Evolutionary conservation across 30 jellyfish, hydroid and myxozoan species (phyloP), one percentile per base, ranked within the genome.

Genomic region (Catostylus mosaicus): DNA sequence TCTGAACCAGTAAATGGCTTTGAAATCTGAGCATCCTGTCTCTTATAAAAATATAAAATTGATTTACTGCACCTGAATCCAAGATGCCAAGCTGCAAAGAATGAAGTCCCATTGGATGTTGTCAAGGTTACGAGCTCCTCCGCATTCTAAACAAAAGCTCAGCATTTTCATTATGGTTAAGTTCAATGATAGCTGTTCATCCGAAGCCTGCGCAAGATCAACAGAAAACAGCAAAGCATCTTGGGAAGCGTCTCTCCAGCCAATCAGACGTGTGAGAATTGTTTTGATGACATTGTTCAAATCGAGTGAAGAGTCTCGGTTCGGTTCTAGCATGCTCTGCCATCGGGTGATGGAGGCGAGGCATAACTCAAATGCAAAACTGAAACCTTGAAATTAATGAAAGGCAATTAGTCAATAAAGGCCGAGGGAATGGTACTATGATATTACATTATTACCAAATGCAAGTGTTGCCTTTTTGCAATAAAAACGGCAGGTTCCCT

Each of bases 51-150:
- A 0, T 0, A 52, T 19, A 3, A 50, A 12, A 69, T 48, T 14
- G 33, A n/a, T 7, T 18, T 23, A 35, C 5, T 0, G 26, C 30
- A 88, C 99, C 97, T 95, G 96, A 10, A 95, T 72, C 99, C 97
- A 88, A 8, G 97, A 77, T 24, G 96, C 97, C 12, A 89, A 30
- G 32, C 93, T 54, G 85, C 99, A 95, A 35, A 95, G 96, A 24
- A 87, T 9, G 56, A 95, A 89, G 62, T 95, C 99, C 99, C 97
- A 95, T 22, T 81, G 97, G 59, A 34, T 67, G 12, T 35, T 76
- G 19, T 43, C 32, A 7, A 82, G 88, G 9, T 62, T 23, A 10
- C 45, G 51, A 10, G 88, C 68, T 0, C 67, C 85, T 19, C 77
- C 69, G 29, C 80, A 68, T 2, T 70, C 72, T 64, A 89, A 34